Base-by-base conservation (phyloP, 2,797 vertebrate genomes). In the Natrix natrix region DNA sequence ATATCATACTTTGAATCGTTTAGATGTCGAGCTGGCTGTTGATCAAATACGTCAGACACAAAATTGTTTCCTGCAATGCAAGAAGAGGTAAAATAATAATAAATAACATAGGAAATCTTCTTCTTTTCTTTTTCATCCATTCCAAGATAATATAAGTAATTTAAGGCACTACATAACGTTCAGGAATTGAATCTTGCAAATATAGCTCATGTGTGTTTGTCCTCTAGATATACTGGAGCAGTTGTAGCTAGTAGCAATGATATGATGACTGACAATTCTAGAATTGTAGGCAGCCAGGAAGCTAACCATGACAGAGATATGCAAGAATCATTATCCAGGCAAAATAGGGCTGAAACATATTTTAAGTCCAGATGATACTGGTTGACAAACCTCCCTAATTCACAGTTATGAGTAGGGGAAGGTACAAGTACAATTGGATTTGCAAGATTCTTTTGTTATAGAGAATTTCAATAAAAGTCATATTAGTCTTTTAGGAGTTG, bases 61-160 rank as follows among this genome's bases (percentile, higher is more conserved):
- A 10, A 4, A 17, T 63, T 59, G 8, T 2, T 0, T 54, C 60
- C 95, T 95, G 90, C 43, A 66, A 69, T n/a, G 20, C 16, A 54
- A 91, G n/a, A 56, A 89, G 89, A 6, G 32, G 17, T 60, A 86
- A n/a, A 28, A 60, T 43, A 52, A 20, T 78, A 74, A 6, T 37
- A 55, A 22, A n/a, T 57, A 22, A 66, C 52, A 48, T 8, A 17
- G 86, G 12, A 87, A 37, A 13, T n/a, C 1, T 16, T 7, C 1
- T 16, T 7, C 13, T n/a, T 1, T 16, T 16, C 2, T 69, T 11
- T 16, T 59, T 37, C 11, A 1, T 26, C 0, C 0, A 28, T 93
- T 66, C 24, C 55, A 37, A 55, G 20, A n/a, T 59, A n/a, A 5
- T 32, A 4, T 4, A 22, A 13, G 12, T 0, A 16, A 32, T 14